Evolutionary conservation across 2,888 invertebrate genomes (phyloP), one percentile per base, ranked within the genome.

Genomic region (Caenorhabditis afra): DNA sequence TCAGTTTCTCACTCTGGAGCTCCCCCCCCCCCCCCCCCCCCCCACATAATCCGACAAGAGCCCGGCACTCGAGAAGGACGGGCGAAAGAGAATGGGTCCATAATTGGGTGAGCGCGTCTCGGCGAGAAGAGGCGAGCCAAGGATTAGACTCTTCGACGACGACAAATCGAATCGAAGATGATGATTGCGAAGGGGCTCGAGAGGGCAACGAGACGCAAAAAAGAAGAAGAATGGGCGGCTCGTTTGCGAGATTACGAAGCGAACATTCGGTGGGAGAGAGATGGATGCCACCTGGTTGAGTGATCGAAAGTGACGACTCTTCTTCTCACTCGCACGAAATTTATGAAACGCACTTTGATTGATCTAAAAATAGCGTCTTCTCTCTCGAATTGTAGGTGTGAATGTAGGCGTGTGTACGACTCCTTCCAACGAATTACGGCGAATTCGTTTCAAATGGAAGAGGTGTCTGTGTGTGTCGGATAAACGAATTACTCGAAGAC

Each of bases 221-320:
- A 70, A 55, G 52, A 53, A 53, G 55, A 47, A 55, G 53, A 61
- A 44, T 44, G 29, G 16, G 37, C 61, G 44, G 61, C 16, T 16
- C 50, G n/a, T 18, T 10, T 37, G 18, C 53, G 16, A 53, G n/a
- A 35, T 53, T 37, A 37, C n/a, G 53, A 45, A 39, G 29, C 4
- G 70, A 70, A 61, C 61, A 70, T 70, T 61, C 3, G 53, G 37
- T 0, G 16, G 70, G 61, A n/a, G n/a, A n/a, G n/a, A n/a, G n/a
- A n/a, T n/a, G n/a, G n/a, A n/a, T 70, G 70, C 61, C 70, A 61
- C 70, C 70, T 70, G 70, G 70, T 61, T 53, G 61, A 70, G 53
- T 61, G 61, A 61, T 70, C 41, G 41, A 49, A 44, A 44, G 44
- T 52, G 22, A 57, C 39, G 58, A 64, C 37, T 1, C n/a, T n/a